Evolutionary conservation across 2,888 invertebrate genomes (phyloP), one percentile per base, ranked within the genome.

Genomic region (Ashinkailepas kermadecensis): DNA sequence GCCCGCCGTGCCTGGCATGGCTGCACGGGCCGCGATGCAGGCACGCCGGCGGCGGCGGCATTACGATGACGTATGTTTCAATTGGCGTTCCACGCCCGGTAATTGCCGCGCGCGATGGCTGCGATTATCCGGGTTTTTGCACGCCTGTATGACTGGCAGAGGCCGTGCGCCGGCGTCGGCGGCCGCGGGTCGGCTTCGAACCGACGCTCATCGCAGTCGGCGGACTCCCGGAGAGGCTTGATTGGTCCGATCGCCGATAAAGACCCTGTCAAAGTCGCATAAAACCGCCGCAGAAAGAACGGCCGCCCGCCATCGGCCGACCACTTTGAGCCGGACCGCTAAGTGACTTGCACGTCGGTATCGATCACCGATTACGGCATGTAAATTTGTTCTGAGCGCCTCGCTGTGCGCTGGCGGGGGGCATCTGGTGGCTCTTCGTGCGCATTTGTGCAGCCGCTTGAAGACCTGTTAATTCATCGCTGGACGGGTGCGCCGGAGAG

Each of bases 41-140:
- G 4, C 21, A 8, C 7, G n/a, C 64, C 21, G 64, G 64, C 64
- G 21, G 64, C 64, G 64, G 64, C 64, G 64, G 64, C 64, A n/a
- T 15, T 65, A n/a, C 39, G 70, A 70, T 70, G 70, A 70, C 70
- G 70, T 39, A 70, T 70, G 70, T 70, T 70, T 70, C 70, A 70
- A 70, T 70, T 23, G 70, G 15, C 70, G 70, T 23, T 39, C 70
- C 70, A 25, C 39, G 23, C 39, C 70, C 25, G 70, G 15, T 70
- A 70, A 39, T 70, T 4, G 25, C 70, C 0, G 70, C 13, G 39
- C 25, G 15, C 15, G 70, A 70, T 23, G 70, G 70, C 23, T 15
- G 13, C 15, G 23, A 70, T 70, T 70, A 23, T 23, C 70, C n/a
- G 65, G 25, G 70, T 9, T 23, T 23, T 39, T 70, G 70, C 70